Evolutionary conservation across 2,797 vertebrate genomes (phyloP), one percentile per base, ranked within the genome.

Genomic region (Microctenopoma steveboyesi): DNA sequence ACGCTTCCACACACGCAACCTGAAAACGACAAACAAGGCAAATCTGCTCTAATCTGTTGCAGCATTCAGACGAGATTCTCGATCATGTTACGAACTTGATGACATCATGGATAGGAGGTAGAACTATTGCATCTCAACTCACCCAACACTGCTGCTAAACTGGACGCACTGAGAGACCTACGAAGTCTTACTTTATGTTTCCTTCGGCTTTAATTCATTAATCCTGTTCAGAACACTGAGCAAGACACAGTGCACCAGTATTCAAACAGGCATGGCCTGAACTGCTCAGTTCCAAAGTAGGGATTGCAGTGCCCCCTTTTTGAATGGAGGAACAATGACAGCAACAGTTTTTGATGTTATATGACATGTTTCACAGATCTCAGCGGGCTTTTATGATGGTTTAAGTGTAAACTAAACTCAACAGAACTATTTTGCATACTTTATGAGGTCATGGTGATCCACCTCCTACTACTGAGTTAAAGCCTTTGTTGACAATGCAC

Each of bases 301-400:
- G 45, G 16, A 58, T 61, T 30, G 37, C 51, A 80, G 83, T 64
- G 77, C 87, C 88, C 86, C 84, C 90, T 92, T 73, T 81, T 61
- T 80, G 76, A 73, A 47, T 39, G 86, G 89, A 85, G 86, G 87
- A 25, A 46, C 28, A 72, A 59, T 3, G 54, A 64, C 70, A 16
- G 8, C 13, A 45, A 10, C n/a, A 0, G 7, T 40, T 43, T 43
- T 2, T 28, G 25, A 16, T 42, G 8, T 4, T 4, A 3, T 7
- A 3, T 40, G 13, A 10, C 39, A 27, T 14, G 18, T 10, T 15
- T 46, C 11, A 7, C 42, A 35, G 4, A 11, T 33, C 11, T 11
- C 2, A 7, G 3, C 18, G 14, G 33, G 37, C 4, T 28, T 43
- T 47, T 4, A n/a, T 5, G 25, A 39, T 28, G 25, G 22, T 22